Base-by-base conservation (phyloP, 2,113 vertebrate genomes). In the Poecile atricapillus region DNA sequence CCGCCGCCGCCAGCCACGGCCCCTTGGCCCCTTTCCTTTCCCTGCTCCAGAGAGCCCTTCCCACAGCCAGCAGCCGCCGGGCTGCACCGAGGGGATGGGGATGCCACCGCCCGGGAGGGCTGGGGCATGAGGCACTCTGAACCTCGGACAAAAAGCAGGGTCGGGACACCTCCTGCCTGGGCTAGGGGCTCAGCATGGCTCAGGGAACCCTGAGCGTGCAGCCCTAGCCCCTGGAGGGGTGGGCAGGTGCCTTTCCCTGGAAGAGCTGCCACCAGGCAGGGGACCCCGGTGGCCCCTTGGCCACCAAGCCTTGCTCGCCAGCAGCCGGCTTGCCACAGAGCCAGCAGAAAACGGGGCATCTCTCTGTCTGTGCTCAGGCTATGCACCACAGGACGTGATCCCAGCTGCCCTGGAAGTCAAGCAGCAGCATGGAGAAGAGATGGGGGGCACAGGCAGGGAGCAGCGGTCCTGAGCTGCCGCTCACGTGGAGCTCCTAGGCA, bases 1-100 rank as follows among this genome's bases (percentile, higher is more conserved):
- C 78, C 73, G 67, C 85, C 28, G 37, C 78, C 83, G 21, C 91
- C 93, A 93, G 94, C 67, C 89, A 55, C 81, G 31, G 95, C 95
- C 95, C 83, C 91, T 92, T 90, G 93, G 95, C 89, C 96, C 85
- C 95, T 94, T 96, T 95, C 97, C 95, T 95, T 94, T 94, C 95
- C 87, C 79, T 91, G 78, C 91, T 96, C 92, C 90, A 94, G 85
- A 94, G 89, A 90, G 80, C 77, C 81, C 95, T 96, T 96, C 93
- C 94, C 93, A 95, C 79, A 78, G 60, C 68, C 49, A 2, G 39
- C 52, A 3, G 87, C 90, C 24, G 4, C 11, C 0, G 75, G 35
- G 76, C 87, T 58, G 76, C 9, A 1, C 39, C 0, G 13, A 85
- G 47, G 67, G 35, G 17, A 79, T 8, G 2, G 81, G 18, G 63